Evolutionary conservation across 2,888 invertebrate genomes (phyloP), one percentile per base, ranked within the genome.

Genomic region (Andricus curvator): DNA sequence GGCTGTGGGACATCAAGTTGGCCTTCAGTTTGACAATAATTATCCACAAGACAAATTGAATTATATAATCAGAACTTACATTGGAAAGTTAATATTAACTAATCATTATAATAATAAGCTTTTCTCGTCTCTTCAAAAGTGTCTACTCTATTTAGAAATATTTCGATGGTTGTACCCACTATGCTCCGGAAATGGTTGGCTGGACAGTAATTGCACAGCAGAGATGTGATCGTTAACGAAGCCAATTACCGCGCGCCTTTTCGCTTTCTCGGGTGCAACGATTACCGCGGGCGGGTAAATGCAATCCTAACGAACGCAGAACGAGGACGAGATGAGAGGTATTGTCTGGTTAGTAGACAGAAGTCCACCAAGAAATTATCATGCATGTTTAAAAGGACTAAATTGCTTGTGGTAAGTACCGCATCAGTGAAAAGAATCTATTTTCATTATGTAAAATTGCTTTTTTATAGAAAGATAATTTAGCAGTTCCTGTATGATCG

Each of bases 321-420:
- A 25, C 56, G 66, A 64, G 74, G 56, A 48, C 64, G 37, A 44
- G 68, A 77, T 67, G 64, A 77, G 78, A 60, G 77, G 77, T 74
- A 74, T 74, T 74, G 74, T 62, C 62, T 62, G 25, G 62, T 74
- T 74, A 56, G 37, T 56, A 62, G 77, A 60, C 77, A 37, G 60
- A 62, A 77, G 64, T 77, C 44, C 65, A 77, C 17, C 65, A 77
- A 77, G 76, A 79, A 84, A 85, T 85, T 84, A 85, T 78, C 82
- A 82, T 85, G 81, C 84, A 85, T 84, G 80, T 85, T 85, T 85
- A 64, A 85, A 78, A 64, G 74, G 66, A 64, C 70, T 74, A 37
- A 74, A 84, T 83, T 82, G 84, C 82, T 81, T 81, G 77, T 76
- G 41, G 29, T 74, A 51, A 74, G 51, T 74, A 33, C 33, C n/a